Percentiles rank a stretch among this genome's conserved stretches.
These are phyloP conservation scores for Sylvietta virens DNA, from an alignment of 2,113 vertebrate species.

Conservation along the genomic window DNA sequence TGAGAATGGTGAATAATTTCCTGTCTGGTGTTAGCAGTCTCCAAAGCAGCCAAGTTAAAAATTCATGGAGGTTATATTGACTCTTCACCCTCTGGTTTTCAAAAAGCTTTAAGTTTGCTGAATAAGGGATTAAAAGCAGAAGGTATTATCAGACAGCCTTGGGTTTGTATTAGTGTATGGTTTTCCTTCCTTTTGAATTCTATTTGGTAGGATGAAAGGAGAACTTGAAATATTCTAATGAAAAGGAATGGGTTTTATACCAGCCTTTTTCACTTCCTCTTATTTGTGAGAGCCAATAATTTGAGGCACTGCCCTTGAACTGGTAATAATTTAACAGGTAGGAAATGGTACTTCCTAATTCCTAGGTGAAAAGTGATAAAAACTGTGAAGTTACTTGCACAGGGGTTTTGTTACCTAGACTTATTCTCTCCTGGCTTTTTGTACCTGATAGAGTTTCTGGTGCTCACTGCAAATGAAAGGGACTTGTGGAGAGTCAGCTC, in stretches of 20 bases:
- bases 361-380: background rate
- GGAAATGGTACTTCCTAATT: background rate
- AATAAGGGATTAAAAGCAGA: background rate
- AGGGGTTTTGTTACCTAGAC: background rate
- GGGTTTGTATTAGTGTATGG: background rate
- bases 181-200: background rate
- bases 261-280: background rate
- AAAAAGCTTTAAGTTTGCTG: background rate
- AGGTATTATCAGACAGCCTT: background rate
- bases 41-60: background rate
- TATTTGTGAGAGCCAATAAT: background rate
- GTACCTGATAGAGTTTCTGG: background rate
- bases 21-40: background rate
- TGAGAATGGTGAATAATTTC: background rate
- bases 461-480: background rate
- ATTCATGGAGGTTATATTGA: background rate
- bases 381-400: background rate
- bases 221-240: background rate
- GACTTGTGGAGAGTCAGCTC: conserved; percentile 41
- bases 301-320: background rate
- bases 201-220: background rate
- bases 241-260: background rate
- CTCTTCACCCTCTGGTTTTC: background rate
- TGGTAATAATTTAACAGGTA: background rate
- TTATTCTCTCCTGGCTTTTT: background rate